Percentiles rank a stretch among this genome's conserved stretches.
Evolutionary conservation across 1,140 invertebrate species (phyloP).

Genomic region (Oreohelix idahoensis): DNA sequence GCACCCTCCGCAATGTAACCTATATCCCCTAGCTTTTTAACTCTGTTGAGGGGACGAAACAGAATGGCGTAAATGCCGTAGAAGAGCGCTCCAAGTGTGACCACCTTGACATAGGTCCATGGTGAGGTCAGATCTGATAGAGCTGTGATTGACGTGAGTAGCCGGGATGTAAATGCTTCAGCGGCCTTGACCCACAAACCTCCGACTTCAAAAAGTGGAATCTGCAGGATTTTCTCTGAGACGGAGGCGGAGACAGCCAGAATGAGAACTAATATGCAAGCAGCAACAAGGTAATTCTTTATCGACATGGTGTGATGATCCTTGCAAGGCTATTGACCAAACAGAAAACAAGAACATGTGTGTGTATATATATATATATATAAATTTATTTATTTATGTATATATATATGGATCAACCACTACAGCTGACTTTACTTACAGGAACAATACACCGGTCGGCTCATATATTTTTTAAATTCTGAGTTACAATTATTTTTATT

Average conservation of each 20-base stretch:
- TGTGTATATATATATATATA: too few species aligned
- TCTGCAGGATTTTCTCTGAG: slow-evolving; percentile 50
- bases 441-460: too few species aligned
- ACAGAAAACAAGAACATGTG: too few species aligned
- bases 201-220: slow-evolving; percentile 60
- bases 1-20: slow-evolving; percentile 72
- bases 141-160: slow-evolving; percentile 41
- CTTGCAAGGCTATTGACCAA: too few species aligned
- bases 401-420: too few species aligned
- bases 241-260: slow-evolving; percentile 50
- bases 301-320: too few species aligned
- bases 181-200: slow-evolving; percentile 57
- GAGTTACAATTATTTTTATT: too few species aligned
- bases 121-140: slow-evolving; percentile 46
- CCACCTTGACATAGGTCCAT: slow-evolving; percentile 47
- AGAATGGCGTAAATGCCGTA: slow-evolving; percentile 53
- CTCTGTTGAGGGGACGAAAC: slow-evolving; percentile 62
- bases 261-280: slow-evolving; percentile 41
- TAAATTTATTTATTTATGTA: too few species aligned
- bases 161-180: slow-evolving; percentile 25
- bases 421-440: too few species aligned
- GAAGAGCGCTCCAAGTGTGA: slow-evolving; percentile 23
- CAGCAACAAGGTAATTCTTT: neutral
- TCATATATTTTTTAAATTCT: too few species aligned
- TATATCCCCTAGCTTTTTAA: slow-evolving; percentile 70